Evolutionary conservation across 2,113 vertebrate species (phyloP), one percentile per base, ranked within the genome.

Genomic region (Stictonetta naevosa): DNA sequence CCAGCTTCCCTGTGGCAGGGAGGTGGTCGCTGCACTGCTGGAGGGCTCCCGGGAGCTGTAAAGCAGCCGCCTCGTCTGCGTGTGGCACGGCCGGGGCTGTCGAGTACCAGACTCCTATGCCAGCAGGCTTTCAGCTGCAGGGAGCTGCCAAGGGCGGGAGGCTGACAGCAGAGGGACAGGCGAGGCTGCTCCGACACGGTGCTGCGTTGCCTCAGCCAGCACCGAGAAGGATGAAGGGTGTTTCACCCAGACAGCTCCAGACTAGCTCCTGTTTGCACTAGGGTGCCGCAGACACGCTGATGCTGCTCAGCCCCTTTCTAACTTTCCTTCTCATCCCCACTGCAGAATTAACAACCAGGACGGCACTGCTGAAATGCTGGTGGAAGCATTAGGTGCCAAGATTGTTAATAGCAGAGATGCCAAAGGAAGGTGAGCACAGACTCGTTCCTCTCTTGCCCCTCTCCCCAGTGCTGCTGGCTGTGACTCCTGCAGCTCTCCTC

Each of bases 321-420:
- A 29, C 33, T 33, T 63, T 44, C 31, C 21, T 76, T 74, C 66
- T 95, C 5, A 0, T 56, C 81, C 34, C 50, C 19, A 4, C 48
- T 34, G 1, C 98, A 99, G 99, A 98, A 99, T 99, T 95, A 99
- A 99, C 97, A 99, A 99, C 97, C 99, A 99, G 92, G 98, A 99
- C 44, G 98, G 98, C 98, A 98, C 99, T 96, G 99, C 99, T 95
- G 98, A 98, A 95, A 98, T 99, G 98, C 97, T 99, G 89, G 92
- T 99, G 92, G 99, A 99, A 98, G 98, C 97, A 64, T 88, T 98
- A 93, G 99, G 99, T 96, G 97, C 98, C 97, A 98, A 99, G 97
- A 98, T 98, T 97, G 98, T 99, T 89, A 98, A 98, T 95, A 97
- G 98, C 97, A 97, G 98, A 97, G 99, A 99, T 96, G 96, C 98